These are phyloP conservation scores for Polypedilum vanderplanki DNA, from an alignment of 1,140 invertebrate species.

Conservation along the genomic window DNA sequence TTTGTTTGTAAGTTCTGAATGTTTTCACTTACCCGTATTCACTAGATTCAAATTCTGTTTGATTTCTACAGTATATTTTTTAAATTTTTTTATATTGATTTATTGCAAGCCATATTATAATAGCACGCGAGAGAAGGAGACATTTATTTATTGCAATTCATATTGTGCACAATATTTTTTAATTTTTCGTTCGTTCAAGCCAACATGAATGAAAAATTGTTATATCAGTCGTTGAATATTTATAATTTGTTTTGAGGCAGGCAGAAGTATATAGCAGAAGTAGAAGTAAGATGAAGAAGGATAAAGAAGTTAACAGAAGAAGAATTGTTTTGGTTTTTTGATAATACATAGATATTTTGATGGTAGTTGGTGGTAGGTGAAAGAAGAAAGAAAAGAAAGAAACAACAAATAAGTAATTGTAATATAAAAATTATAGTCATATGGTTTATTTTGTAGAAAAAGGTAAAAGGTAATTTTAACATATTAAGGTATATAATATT, in stretches of 20 bases:
- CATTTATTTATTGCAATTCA: neutral
- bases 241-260: too few relatives aligned
- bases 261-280: neutral
- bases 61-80: constrained; percentile 26
- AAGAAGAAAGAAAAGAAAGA: constrained; percentile 27
- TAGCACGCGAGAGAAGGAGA: neutral
- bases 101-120: constrained; percentile 2
- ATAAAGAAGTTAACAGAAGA: neutral
- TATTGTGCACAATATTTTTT: neutral
- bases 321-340: neutral
- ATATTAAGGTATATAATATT: neutral
- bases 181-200: neutral
- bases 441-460: neutral
- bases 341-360: neutral
- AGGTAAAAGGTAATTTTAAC: neutral
- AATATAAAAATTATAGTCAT: constrained; percentile 9
- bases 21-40: constrained; percentile 27
- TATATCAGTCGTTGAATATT: too few relatives aligned
- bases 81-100: constrained; percentile 11
- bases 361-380: constrained; percentile 19
- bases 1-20: constrained; percentile 22
- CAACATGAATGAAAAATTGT: neutral
- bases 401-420: constrained; percentile 25
- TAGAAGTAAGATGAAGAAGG: neutral
- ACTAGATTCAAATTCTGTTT: constrained; percentile 27